Base-by-base conservation (phyloP, 2,113 vertebrate genomes). In the Tauraco erythrolophus region DNA sequence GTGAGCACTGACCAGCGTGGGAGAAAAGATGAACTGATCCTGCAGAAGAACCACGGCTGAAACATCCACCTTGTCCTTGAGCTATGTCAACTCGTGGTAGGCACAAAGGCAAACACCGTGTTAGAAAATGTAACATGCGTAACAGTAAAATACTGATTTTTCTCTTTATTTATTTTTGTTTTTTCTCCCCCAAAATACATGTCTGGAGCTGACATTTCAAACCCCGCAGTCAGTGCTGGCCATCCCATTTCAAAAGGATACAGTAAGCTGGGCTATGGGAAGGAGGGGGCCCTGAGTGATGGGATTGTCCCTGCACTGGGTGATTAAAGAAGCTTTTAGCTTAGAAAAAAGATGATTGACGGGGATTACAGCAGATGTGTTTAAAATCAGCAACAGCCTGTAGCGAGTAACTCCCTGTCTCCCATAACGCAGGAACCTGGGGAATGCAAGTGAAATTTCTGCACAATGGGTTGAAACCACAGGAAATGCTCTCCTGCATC, bases 211-310 rank as follows among this genome's bases (percentile, higher is more conserved):
- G 50, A 3, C 37, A 4, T 6, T 15, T 31, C 45, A 19, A 43
- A 8, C 11, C 72, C 46, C 10, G 53, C 14, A 19, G 28, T 17
- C 76, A 3, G 19, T 8, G 21, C 57, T 61, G 77, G 7, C 69
- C 82, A 21, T 4, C n/a, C 65, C 56, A 0, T 50, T 10, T 5
- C 58, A 3, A 2, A 10, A 0, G 1, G 30, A 5, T 1, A 2
- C 33, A 8, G 43, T 19, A 24, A 6, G 6, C 41, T 33, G 64
- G 78, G 69, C 64, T 46, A 2, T 5, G 31, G 76, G 8, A 28
- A 24, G 60, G 54, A 30, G 39, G 69, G 43, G 78, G 75, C 46
- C 75, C 70, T 0, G 17, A 64, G 62, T 15, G 71, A 7, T 30
- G 79, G 71, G 25, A 48, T 77, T 95, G 89, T 60, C 76, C 57